Base-by-base conservation (phyloP, 2,797 vertebrate genomes). In the Varecia variegata region DNA sequence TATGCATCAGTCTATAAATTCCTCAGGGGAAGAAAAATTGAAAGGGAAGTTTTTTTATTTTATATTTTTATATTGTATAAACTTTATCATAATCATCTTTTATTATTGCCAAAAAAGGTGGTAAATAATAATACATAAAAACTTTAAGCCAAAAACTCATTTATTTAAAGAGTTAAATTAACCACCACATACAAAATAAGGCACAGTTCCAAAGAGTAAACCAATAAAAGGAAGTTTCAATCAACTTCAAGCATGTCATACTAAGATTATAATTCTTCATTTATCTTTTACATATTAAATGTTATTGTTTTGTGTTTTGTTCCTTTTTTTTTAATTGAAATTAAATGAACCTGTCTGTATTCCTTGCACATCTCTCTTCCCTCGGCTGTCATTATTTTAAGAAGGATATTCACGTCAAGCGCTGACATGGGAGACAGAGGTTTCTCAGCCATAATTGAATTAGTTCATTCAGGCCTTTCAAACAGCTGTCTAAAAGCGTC, bases 401-500 rank as follows among this genome's bases (percentile, higher is more conserved):
- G 73, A 82, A 81, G 54, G 45, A 45, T 73, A 32, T 35, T 86
- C 14, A 23, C 43, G 65, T 83, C 88, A 71, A 95, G 56, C 30
- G 74, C 73, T 40, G 40, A 65, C 10, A 15, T 21, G 50, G 52
- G 45, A 74, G 54, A 70, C 35, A 84, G 0, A 90, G 38, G 18
- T 58, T 87, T 91, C 88, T 89, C 90, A 17, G 32, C 27, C 74
- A 18, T 83, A 95, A 97, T 3, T 83, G 14, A 95, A 94, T 93
- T 77, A 73, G 71, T 73, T 93, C 54, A 13, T 85, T 82, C 74
- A 20, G 25, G 71, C 62, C 79, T 56, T 92, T 88, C 88, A 54
- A 95, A 97, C 88, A 97, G 92, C 95, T 97, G 7, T 87, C 70
- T 81, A 56, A 82, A 93, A 71, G n/a, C 80, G 77, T 58, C 74